Percentiles rank a stretch among this genome's conserved stretches.
These are phyloP conservation scores for Lycia hirtaria DNA, from an alignment of 2,888 invertebrate species.

Conservation along the genomic window DNA sequence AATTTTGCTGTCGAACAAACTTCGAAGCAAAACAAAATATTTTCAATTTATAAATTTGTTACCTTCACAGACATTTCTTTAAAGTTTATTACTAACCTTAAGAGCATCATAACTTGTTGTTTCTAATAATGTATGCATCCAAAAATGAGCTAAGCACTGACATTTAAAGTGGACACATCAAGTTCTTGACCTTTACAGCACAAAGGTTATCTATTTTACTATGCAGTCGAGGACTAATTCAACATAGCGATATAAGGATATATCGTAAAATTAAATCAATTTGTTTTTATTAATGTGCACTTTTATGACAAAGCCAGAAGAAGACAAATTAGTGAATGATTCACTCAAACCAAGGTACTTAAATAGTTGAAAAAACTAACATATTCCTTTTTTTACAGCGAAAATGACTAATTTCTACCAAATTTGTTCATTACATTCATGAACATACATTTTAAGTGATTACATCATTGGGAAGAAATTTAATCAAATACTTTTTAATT, in stretches of 20 bases:
- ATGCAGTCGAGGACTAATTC: conserved; percentile 8
- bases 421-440: no score
- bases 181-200: conserved; percentile 26
- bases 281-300: conserved; percentile 10
- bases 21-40: no score
- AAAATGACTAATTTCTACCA: background rate
- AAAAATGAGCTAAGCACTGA: conserved; percentile 25
- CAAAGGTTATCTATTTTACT: conserved; percentile 25
- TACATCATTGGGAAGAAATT: no score
- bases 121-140: background rate
- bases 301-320: conserved; percentile 11
- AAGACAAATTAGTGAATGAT: conserved; percentile 1
- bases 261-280: conserved; percentile 14
- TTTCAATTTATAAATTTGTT: no score
- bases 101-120: background rate
- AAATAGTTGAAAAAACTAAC: no score
- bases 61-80: background rate
- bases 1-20: no score
- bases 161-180: conserved; percentile 24
- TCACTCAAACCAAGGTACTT: background rate
- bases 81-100: background rate
- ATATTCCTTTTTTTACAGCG: no score
- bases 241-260: conserved; percentile 14
- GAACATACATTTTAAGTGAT: no score
- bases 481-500: no score